Evolutionary conservation across 2,888 invertebrate species (phyloP).

Genomic region (Ennomos quercinarius): DNA sequence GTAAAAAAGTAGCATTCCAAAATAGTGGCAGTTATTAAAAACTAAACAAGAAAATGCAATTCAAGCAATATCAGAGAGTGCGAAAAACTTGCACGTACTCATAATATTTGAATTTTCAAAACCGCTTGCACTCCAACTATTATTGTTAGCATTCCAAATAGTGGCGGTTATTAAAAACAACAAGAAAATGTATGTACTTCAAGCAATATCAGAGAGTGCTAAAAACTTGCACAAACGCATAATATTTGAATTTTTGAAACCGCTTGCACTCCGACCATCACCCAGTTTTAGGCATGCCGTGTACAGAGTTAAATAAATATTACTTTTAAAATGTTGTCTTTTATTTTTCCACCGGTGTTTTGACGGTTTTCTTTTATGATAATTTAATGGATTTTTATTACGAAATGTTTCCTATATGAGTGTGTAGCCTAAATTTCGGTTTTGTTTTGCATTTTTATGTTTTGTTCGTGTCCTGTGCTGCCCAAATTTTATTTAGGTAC

Average conservation of each 20-base stretch:
- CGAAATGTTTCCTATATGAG: slow-evolving; percentile 16
- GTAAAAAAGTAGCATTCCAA: too few species aligned
- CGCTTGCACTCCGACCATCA: slow-evolving; percentile 3
- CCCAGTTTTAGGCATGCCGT: slow-evolving; percentile 30
- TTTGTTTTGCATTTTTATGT: slow-evolving; percentile 17
- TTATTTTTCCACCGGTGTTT: slow-evolving; percentile 30
- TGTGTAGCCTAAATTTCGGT: slow-evolving; percentile 11
- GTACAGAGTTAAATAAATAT: slow-evolving; percentile 31
- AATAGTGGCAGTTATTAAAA: too few species aligned
- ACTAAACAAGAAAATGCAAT: too few species aligned
- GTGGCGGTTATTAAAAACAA: too few species aligned
- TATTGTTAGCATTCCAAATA: too few species aligned
- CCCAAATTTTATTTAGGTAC: too few species aligned
- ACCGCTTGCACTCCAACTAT: slow-evolving; percentile 3
- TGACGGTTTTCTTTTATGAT: slow-evolving; percentile 30
- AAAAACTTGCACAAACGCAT: too few species aligned
- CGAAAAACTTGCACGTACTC: too few species aligned
- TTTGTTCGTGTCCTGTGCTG: slow-evolving; percentile 1
- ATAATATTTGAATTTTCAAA: neutral
- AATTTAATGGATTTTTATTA: slow-evolving; percentile 29
- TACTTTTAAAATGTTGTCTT: slow-evolving; percentile 29
- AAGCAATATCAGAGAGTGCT: too few species aligned
- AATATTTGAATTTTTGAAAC: neutral
- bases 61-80: too few species aligned
- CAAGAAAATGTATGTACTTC: too few species aligned